Evolutionary conservation across 2,888 invertebrate species (phyloP), one percentile per base, ranked within the genome.

Genomic region (Apodemia hepburni): DNA sequence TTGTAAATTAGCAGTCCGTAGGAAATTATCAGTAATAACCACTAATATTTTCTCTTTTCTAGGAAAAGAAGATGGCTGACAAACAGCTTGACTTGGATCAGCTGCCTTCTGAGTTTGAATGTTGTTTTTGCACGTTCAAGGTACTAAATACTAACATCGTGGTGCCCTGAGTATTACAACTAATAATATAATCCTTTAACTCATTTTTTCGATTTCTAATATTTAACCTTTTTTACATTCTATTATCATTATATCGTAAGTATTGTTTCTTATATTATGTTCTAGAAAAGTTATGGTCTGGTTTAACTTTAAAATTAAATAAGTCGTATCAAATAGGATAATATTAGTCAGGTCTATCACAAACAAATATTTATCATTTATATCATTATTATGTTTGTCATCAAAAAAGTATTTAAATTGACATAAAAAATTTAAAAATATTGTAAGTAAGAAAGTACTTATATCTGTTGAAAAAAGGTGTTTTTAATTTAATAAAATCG

Each of bases 61-160:
- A 93, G 93, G 93, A 93, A 87, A 93, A 94, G 94, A 95, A 94
- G 93, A 93, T 92, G 85, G 93, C 93, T 90, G 93, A 94, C 83
- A 93, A 94, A 92, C 92, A 93, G 88, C 95, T 95, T 89, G 94
- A 94, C 94, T 92, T 95, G 92, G 96, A 97, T 93, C 97, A 97
- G 93, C 94, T 97, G 92, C 97, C 97, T 93, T 97, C 96, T 93
- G 97, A 97, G 94, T 97, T 97, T 95, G 97, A 97, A 94, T 97
- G 97, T 96, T 97, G 97, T 95, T 97, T 97, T 96, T 97, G 97
- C 95, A 97, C 96, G 92, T 95, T 96, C 89, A 97, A 97, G 97
- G 97, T 97, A 96, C 87, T 90, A 88, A 89, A 77, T 79, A 82
- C 82, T 88, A 89, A 88, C 74, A 68, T 27, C 63, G 61, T 61